Conservation (phyloP, 2,113 vertebrate genomes). For the Phoenicopterus ruber region DNA sequence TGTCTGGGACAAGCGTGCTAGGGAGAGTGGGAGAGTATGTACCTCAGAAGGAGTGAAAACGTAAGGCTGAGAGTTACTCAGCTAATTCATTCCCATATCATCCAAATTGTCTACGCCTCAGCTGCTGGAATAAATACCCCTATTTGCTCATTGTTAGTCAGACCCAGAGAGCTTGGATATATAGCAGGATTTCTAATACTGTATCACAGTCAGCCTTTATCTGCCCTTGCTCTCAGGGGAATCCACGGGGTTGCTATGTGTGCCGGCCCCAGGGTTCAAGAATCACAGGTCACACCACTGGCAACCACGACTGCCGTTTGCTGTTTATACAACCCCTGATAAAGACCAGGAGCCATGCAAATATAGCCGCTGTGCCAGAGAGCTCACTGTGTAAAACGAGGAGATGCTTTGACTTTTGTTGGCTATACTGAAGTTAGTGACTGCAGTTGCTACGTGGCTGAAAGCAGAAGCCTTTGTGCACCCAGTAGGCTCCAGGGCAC, state of each 20-base stretch:
- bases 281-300: neutral
- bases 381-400: neutral
- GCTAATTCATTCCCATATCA: conserved; percentile 48
- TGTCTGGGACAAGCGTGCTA: conserved; percentile 29
- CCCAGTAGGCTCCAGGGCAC: neutral
- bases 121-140: neutral
- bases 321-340: neutral
- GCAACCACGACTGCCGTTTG: neutral
- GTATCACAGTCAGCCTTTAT: conserved; percentile 2
- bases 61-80: conserved; percentile 12
- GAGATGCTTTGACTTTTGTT: neutral
- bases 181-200: neutral
- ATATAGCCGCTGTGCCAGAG: neutral
- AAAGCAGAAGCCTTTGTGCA: neutral
- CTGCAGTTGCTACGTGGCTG: neutral
- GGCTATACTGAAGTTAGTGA: neutral
- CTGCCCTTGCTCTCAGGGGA: neutral
- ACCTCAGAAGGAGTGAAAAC: neutral
- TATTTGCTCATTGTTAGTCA: neutral
- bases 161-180: neutral
- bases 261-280: neutral
- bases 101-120: conserved; percentile 36
- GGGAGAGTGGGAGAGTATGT: neutral
- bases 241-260: neutral
- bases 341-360: neutral